These are phyloP conservation scores for Rattus rattus DNA, from an alignment of 2,113 vertebrate genomes.

Conservation along the genomic window DNA sequence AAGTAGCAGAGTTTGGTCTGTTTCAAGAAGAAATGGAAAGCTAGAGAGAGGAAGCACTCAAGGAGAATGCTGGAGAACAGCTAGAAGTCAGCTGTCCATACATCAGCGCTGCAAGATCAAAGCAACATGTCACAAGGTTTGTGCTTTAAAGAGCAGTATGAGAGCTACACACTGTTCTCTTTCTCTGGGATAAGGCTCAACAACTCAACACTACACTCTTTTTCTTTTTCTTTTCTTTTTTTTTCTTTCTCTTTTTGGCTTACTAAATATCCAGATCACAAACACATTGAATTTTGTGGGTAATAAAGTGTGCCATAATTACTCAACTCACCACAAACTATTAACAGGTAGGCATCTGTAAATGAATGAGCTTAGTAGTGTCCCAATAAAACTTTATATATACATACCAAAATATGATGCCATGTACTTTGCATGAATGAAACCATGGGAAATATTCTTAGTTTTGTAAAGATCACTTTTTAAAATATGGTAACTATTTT, in stretches of 20 bases:
- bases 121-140: neutral
- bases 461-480: neutral
- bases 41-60: neutral
- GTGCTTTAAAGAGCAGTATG: neutral
- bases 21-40: neutral
- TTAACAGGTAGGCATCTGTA: neutral
- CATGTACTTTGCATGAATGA: neutral
- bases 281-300: neutral
- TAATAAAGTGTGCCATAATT: neutral
- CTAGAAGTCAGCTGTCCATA: neutral
- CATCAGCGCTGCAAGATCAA: neutral
- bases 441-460: neutral
- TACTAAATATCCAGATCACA: neutral
- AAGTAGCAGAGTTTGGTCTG: neutral
- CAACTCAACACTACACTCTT: neutral
- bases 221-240: neutral
- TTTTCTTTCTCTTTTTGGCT: neutral
- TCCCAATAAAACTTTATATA: neutral
- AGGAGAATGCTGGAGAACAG: neutral
- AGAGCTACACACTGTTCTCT: neutral
- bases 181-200: neutral
- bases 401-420: neutral
- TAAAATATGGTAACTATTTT: neutral
- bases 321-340: neutral
- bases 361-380: neutral